phyloP scores from a whole-genome alignment of 2,888 invertebrate genomes.

The Chymomyza fuscimana region DNA sequence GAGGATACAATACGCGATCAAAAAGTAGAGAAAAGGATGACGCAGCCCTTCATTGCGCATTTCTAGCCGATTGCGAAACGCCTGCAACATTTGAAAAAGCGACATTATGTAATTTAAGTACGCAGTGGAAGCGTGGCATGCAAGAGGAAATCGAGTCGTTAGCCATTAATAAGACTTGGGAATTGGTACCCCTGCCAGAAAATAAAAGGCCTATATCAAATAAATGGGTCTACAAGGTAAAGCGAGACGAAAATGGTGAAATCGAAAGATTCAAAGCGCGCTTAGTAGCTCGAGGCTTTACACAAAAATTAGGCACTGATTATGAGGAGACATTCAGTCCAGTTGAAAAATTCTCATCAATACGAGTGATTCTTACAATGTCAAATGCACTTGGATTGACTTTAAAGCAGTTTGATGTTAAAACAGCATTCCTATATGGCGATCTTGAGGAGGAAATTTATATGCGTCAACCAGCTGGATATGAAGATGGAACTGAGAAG shows the following conservation, averaged over 20 bases:
- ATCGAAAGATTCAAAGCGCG: neutral
- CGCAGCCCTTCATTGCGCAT: no score
- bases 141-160: constrained; percentile 31
- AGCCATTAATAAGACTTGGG: constrained; percentile 36
- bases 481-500: no score
- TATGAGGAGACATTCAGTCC: constrained; percentile 69
- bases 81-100: constrained; percentile 18
- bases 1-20: neutral
- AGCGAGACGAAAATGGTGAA: constrained; percentile 14
- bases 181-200: constrained; percentile 19
- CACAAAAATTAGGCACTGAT: constrained; percentile 56
- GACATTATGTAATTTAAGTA: constrained; percentile 5
- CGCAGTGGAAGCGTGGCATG: constrained; percentile 30
- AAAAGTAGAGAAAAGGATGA: constrained; percentile 5
- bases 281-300: neutral
- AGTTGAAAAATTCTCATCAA: constrained; percentile 56
- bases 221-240: constrained; percentile 56
- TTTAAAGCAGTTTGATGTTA: constrained; percentile 7
- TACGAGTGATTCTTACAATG: constrained; percentile 42
- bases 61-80: no score
- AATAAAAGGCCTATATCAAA: constrained; percentile 34
- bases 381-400: neutral
- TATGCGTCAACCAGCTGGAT: constrained; percentile 38
- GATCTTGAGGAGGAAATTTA: constrained; percentile 25
- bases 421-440: constrained; percentile 37